Evolutionary conservation across 2,113 vertebrate genomes (phyloP), one percentile per base, ranked within the genome.

Genomic region (Lethenteron camtschaticum): DNA sequence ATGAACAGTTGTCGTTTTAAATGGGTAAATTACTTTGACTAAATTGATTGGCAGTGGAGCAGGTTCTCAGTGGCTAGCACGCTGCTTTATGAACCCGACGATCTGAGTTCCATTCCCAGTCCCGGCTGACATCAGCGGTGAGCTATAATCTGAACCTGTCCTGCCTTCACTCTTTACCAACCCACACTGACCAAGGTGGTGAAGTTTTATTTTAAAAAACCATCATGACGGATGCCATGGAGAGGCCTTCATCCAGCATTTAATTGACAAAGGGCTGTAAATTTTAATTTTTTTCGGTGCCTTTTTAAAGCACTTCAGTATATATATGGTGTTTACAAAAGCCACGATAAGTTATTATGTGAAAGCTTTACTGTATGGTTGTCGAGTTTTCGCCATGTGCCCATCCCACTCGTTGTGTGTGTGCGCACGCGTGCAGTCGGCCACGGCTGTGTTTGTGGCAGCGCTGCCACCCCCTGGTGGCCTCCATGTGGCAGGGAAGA

Each of bases 401-500:
- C 4, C 41, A 41, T 41, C 41, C 5, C 1, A 41, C 41, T 41
- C 41, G 20, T 56, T 57, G 58, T 68, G 18, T 24, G 8, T 18
- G 60, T 71, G 24, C 57, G 2, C 9, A 20, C 74, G 24, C 73
- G 24, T 74, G 68, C 80, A 97, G 94, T 96, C 94, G 72, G 94
- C 94, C 68, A 99, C 94, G 77, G 92, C 89, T 68, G 89, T 99
- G 3, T 99, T 90, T 75, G 78, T 99, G 76, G 83, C 85, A 16
- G 87, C 94, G 13, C 77, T 96, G 56, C 94, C 94, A 1, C 77
- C 80, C 5, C 88, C 94, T 57, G 92, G 94, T n/a, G 88, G 87
- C 3, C 95, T 99, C 75, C 91, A 96, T 79, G 87, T 99, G 12
- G 85, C 86, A 9, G 92, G 91, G 68, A 99, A 99, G 79, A 88